These are phyloP conservation scores for Meiosimyza decipiens DNA, from an alignment of 2,888 invertebrate genomes.

Conservation along the genomic window DNA sequence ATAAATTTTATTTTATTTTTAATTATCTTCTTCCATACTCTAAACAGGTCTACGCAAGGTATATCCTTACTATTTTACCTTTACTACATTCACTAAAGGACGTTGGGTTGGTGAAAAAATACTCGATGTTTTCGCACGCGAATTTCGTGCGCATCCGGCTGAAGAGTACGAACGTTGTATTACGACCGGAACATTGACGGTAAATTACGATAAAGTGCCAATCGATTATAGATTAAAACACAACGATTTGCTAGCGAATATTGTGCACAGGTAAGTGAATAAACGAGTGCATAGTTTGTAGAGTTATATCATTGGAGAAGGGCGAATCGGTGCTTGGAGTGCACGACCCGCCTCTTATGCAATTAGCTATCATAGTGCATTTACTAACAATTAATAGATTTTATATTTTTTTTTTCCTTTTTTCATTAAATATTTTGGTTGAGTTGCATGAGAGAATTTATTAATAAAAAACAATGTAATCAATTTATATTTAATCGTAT, in stretches of 20 bases:
- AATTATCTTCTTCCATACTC: constrained; percentile 5
- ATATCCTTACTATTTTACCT: constrained; percentile 96
- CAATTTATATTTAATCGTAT: too few relatives aligned
- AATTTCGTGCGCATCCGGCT: constrained; percentile 94
- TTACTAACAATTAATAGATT: too few relatives aligned
- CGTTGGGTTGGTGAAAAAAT: constrained; percentile 96
- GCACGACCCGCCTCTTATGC: too few relatives aligned
- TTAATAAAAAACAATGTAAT: too few relatives aligned
- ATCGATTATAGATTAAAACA: constrained; percentile 92
- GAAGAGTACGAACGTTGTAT: constrained; percentile 93
- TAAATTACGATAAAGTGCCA: constrained; percentile 92
- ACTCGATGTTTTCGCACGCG: constrained; percentile 90
- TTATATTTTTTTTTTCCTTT: too few relatives aligned
- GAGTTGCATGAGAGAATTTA: too few relatives aligned
- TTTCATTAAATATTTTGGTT: too few relatives aligned
- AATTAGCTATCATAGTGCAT: too few relatives aligned
- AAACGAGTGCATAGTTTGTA: neutral
- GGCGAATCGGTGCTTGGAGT: too few relatives aligned
- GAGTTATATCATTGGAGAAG: too few relatives aligned
- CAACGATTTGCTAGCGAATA: constrained; percentile 92
- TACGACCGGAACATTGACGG: constrained; percentile 89
- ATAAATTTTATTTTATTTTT: neutral
- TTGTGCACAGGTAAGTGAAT: constrained; percentile 84
- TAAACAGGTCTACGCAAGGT: constrained; percentile 86
- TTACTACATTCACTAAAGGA: constrained; percentile 95